These are phyloP conservation scores for Daubentonia madagascariensis DNA, from an alignment of 2,113 vertebrate species.

Conservation along the genomic window DNA sequence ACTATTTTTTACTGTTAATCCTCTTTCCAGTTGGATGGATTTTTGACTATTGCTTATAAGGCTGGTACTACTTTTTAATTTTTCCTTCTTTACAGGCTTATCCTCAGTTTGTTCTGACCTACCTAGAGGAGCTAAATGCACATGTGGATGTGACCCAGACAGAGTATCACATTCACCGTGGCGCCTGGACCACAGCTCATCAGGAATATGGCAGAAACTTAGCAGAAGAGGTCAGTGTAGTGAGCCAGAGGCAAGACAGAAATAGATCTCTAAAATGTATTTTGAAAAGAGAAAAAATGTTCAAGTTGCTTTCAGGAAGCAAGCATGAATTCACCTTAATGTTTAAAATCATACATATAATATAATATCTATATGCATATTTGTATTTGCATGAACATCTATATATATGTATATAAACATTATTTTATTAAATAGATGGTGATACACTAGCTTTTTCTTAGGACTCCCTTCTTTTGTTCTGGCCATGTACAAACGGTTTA, in stretches of 20 bases:
- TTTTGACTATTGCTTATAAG: slow-evolving; percentile 58
- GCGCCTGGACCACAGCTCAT: slow-evolving; percentile 72
- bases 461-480: neutral
- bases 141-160: slow-evolving; percentile 81
- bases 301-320: slow-evolving; percentile 21
- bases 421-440: neutral
- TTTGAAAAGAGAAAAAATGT: slow-evolving; percentile 69
- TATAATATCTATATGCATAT: neutral
- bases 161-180: slow-evolving; percentile 72
- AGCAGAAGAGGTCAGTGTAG: slow-evolving; percentile 79
- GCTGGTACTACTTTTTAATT: slow-evolving; percentile 54
- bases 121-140: slow-evolving; percentile 83
- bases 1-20: neutral
- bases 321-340: neutral
- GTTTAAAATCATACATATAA: neutral
- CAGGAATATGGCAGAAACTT: slow-evolving; percentile 73
- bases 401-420: neutral
- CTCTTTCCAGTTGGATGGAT: slow-evolving; percentile 15
- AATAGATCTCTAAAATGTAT: slow-evolving; percentile 61
- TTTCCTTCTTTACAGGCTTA: slow-evolving; percentile 82
- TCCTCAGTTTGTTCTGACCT: slow-evolving; percentile 86
- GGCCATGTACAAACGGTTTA: neutral
- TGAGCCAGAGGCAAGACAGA: slow-evolving; percentile 79
- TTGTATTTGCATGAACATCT: neutral
- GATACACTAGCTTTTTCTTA: neutral